Percentiles rank a stretch among this genome's conserved stretches.
phyloP scores from a whole-genome alignment of 1,140 invertebrate genomes.

The Chelonus insularis region DNA sequence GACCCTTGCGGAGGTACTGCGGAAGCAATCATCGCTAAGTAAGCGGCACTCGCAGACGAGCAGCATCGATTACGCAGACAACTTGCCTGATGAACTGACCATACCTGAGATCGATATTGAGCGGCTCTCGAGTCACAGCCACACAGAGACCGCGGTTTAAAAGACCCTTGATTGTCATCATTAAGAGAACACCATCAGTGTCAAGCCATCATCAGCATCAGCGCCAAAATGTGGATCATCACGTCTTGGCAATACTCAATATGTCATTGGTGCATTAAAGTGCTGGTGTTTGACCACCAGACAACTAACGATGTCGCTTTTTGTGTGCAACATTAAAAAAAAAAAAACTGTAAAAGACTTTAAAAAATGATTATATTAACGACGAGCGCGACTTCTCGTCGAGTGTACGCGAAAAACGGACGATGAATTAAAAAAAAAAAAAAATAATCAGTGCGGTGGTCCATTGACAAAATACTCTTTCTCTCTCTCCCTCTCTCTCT shows the following conservation, averaged over 20 bases:
- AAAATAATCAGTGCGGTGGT: conserved; percentile 14
- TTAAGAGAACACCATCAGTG: too few relatives aligned
- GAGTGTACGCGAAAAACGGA: conserved; percentile 18
- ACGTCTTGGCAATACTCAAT: too few relatives aligned
- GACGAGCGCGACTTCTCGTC: not conserved
- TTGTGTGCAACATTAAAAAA: too few relatives aligned
- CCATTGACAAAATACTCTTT: conserved; percentile 14
- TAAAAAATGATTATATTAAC: too few relatives aligned
- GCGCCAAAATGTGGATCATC: too few relatives aligned
- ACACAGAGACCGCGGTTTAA: conserved; percentile 91
- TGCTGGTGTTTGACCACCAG: too few relatives aligned
- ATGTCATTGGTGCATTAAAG: too few relatives aligned
- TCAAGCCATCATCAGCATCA: too few relatives aligned
- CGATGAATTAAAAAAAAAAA: conserved; percentile 4
- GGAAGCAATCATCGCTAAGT: conserved; percentile 86
- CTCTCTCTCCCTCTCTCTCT: not conserved
- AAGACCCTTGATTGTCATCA: conserved; percentile 7
- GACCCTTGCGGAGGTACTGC: conserved; percentile 84
- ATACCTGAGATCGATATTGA: conserved; percentile 89
- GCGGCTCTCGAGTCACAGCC: conserved; percentile 86
- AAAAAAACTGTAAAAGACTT: too few relatives aligned
- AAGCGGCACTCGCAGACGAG: conserved; percentile 88
- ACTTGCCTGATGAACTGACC: conserved; percentile 82
- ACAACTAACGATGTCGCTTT: too few relatives aligned
- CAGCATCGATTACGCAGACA: conserved; percentile 89